Evolutionary conservation across 2,797 vertebrate genomes (phyloP).

Genomic region (Sebastolobus altivelis): DNA sequence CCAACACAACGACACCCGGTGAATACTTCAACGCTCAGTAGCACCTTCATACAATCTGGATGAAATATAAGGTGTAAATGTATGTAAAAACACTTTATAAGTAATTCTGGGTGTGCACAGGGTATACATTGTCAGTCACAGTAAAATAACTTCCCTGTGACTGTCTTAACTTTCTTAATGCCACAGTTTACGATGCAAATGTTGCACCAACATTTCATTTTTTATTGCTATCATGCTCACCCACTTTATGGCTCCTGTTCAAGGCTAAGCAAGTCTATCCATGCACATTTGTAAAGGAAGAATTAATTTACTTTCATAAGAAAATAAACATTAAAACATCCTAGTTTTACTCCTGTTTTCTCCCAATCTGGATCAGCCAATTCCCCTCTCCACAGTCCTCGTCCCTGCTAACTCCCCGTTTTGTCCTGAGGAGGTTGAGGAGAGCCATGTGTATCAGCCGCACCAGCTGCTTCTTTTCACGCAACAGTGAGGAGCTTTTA

Average conservation of each 20-base stretch:
- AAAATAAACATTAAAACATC: not conserved
- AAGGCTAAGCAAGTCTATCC: not conserved
- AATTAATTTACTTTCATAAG: not conserved
- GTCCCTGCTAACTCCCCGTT: not conserved
- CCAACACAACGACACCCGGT: not conserved
- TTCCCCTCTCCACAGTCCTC: not conserved
- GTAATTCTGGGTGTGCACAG: not conserved
- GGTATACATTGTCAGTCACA: not conserved
- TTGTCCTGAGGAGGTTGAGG: conserved; percentile 11
- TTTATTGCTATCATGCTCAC: conserved; percentile 25
- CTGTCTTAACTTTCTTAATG: conserved; percentile 8
- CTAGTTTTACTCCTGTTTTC: not conserved
- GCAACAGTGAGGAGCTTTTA: conserved; percentile 43
- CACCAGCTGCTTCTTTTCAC: conserved; percentile 53
- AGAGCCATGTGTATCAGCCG: conserved; percentile 17
- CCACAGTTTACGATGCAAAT: conserved; percentile 11
- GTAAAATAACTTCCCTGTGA: conserved; percentile 1
- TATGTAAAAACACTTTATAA: not conserved
- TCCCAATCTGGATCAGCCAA: not conserved
- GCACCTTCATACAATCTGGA: conserved; percentile 8
- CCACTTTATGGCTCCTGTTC: not conserved
- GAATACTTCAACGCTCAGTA: not conserved
- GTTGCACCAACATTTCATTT: conserved; percentile 25
- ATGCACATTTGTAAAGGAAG: not conserved
- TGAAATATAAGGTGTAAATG: not conserved